Percentiles rank a stretch among this genome's conserved stretches.
Conservation (phyloP, 1,140 invertebrate genomes). For the Meloidogyne floridensis region DNA sequence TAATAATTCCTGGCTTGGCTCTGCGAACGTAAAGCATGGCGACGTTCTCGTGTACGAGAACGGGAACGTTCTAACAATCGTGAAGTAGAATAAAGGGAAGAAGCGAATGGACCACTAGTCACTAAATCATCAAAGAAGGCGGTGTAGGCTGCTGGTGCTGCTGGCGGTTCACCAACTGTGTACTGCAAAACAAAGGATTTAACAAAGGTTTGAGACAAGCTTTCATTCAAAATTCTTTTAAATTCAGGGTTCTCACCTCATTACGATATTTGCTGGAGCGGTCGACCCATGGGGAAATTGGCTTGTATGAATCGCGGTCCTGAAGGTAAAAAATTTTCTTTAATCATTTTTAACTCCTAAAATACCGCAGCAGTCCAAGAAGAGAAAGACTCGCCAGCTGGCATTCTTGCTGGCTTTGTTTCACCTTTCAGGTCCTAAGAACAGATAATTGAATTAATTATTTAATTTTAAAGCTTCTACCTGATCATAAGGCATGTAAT, state of each 20-base stretch:
- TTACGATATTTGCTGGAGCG: constrained; percentile 58
- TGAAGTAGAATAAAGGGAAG: constrained; percentile 58
- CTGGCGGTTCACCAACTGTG: constrained; percentile 43
- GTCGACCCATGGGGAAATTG: constrained; percentile 62
- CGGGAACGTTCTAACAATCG: constrained; percentile 63
- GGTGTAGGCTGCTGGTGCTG: constrained; percentile 56
- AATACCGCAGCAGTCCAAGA: constrained; percentile 55
- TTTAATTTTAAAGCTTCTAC: constrained; percentile 23
- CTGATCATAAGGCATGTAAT: constrained; percentile 62
- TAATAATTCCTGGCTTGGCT: constrained; percentile 60
- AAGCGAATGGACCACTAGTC: constrained; percentile 56
- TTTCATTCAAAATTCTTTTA: background rate
- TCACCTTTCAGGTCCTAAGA: constrained; percentile 51
- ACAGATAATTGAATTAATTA: background rate
- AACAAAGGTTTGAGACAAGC: background rate
- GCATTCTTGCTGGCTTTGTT: constrained; percentile 55
- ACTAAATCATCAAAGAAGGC: constrained; percentile 63
- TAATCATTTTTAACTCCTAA: background rate
- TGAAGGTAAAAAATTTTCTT: constrained; percentile 3
- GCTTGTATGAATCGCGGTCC: constrained; percentile 57
- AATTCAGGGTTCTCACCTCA: constrained; percentile 36
- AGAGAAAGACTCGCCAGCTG: constrained; percentile 55
- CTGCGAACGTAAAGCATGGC: constrained; percentile 57
- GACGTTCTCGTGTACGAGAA: constrained; percentile 64
- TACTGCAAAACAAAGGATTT: constrained; percentile 36